Conservation (phyloP, 2,113 vertebrate genomes). For the Cinclus mexicanus region DNA sequence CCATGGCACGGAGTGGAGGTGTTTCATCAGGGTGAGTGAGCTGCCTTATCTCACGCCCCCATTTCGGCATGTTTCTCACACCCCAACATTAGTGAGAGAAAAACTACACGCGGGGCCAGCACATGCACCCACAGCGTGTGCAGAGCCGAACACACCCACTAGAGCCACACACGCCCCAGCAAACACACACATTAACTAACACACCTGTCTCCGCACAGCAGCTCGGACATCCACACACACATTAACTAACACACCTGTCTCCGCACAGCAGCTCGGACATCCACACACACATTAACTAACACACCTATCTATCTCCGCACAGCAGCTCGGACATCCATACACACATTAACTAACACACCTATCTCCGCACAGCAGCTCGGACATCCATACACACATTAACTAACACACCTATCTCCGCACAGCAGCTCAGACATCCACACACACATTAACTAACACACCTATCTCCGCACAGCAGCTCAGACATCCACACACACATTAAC, state of each 20-base stretch:
- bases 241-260: rapidly evolving
- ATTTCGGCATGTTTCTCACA: not conserved
- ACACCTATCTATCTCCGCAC: rapidly evolving
- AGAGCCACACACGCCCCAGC: not conserved
- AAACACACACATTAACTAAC: not conserved
- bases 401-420: rapidly evolving
- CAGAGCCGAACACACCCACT: not conserved
- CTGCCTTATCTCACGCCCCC: slow-evolving; percentile 22
- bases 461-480: not conserved
- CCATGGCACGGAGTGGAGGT: not conserved
- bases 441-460: too few relatives aligned
- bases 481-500: not conserved
- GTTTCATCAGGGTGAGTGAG: not conserved
- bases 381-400: not conserved
- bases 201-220: not conserved
- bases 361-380: not conserved
- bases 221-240: not conserved
- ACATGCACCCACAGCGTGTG: rapidly evolving
- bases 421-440: not conserved
- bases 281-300: not conserved
- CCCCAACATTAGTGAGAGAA: not conserved
- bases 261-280: not conserved
- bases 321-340: not conserved
- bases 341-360: too few relatives aligned
- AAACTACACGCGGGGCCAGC: not conserved